A percentile compares a stretch with the other conserved stretches of the same genome.
These are phyloP conservation scores for Paraplagusia blochii DNA, from an alignment of 2,113 vertebrate genomes.

Conservation along the genomic window DNA sequence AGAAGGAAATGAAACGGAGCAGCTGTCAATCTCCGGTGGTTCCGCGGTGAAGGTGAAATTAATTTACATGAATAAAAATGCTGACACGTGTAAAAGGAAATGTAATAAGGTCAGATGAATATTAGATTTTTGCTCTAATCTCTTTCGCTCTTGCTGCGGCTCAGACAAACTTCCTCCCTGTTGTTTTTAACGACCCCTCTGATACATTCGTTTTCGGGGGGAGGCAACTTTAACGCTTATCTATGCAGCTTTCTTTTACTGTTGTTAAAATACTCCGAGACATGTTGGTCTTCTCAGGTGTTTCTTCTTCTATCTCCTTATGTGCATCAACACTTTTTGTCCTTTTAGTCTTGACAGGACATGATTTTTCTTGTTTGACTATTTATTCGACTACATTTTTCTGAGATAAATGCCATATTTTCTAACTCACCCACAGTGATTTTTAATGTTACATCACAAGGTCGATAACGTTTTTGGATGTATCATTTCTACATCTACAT, in stretches of 20 bases:
- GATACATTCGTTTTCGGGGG: no score
- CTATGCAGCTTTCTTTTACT: slow-evolving; percentile 1
- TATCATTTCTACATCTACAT: no score
- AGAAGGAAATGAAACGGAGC: slow-evolving; percentile 30
- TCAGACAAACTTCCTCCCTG: slow-evolving; percentile 32
- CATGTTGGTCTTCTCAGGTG: no score
- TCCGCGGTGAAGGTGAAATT: slow-evolving; percentile 32
- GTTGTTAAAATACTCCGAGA: background rate
- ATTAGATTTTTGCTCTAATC: slow-evolving; percentile 22
- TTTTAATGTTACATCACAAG: no score
- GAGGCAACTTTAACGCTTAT: slow-evolving; percentile 16
- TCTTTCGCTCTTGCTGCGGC: slow-evolving; percentile 18
- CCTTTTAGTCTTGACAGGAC: no score
- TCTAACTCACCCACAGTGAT: no score
- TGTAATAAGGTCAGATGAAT: slow-evolving; percentile 46
- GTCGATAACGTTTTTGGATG: no score
- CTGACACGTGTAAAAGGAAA: slow-evolving; percentile 40
- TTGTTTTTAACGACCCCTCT: slow-evolving; percentile 25
- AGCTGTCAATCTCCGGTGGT: slow-evolving; percentile 20
- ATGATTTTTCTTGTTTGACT: no score
- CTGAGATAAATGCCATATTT: no score
- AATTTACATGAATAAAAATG: slow-evolving; percentile 42
- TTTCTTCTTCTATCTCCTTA: background rate
- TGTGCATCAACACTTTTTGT: background rate
- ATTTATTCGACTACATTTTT: no score